Conservation (phyloP, 2,113 vertebrate genomes). For the Tringa solitaria region DNA sequence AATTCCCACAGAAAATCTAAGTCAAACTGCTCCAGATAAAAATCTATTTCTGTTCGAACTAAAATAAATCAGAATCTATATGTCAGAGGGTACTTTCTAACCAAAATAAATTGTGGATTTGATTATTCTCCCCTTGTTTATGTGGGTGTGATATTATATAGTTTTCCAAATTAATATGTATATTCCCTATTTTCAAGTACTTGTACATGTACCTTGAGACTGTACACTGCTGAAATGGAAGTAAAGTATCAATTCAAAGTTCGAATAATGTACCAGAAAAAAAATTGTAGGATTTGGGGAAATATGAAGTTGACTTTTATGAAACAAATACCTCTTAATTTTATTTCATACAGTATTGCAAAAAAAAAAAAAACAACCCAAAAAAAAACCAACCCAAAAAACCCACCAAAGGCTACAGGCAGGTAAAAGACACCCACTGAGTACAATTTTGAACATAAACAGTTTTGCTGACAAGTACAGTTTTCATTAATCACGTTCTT, state of each 20-base stretch:
- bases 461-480: background rate
- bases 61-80: background rate
- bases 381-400: no score
- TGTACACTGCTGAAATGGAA: background rate
- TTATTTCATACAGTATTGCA: background rate
- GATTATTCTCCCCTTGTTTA: background rate
- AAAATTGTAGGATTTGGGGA: background rate
- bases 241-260: background rate
- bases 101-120: background rate
- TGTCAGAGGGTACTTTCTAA: background rate
- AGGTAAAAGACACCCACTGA: background rate
- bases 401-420: background rate
- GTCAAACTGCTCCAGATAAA: background rate
- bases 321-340: background rate
- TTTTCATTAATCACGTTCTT: background rate
- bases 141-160: background rate
- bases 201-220: background rate
- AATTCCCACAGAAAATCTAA: background rate
- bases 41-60: background rate
- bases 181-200: background rate
- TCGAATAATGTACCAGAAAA: background rate
- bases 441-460: background rate
- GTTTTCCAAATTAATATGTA: background rate
- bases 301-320: background rate
- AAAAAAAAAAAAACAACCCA: no score